These are phyloP conservation scores for Lepus oiostolus DNA, from an alignment of 2,797 vertebrate genomes.

Conservation along the genomic window DNA sequence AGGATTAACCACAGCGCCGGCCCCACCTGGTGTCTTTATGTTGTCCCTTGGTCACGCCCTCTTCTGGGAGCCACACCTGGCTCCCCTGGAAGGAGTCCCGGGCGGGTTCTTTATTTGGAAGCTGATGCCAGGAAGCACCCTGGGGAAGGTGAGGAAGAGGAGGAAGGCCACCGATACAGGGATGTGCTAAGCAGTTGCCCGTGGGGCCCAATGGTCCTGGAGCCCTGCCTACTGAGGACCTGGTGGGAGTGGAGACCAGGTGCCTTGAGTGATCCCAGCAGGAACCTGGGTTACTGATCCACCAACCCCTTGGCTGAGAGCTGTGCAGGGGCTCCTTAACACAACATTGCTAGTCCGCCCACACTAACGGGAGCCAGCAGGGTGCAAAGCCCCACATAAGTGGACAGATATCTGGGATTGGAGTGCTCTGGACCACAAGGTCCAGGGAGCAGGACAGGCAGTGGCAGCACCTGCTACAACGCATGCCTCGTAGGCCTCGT, in stretches of 20 bases:
- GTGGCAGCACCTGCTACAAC: neutral
- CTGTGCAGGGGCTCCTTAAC: too few relatives aligned
- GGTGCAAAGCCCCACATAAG: neutral
- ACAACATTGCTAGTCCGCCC: neutral
- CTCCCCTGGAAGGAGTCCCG: neutral
- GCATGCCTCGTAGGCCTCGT: neutral
- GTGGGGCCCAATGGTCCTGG: neutral
- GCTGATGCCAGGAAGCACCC: neutral
- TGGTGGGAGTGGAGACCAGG: neutral
- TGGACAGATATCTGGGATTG: neutral
- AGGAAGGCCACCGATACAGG: neutral
- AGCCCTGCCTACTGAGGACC: neutral
- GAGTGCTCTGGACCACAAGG: accelerated
- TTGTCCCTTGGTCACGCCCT: too few relatives aligned
- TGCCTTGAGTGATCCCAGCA: neutral
- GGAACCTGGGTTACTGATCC: neutral
- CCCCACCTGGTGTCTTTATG: too few relatives aligned
- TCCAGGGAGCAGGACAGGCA: accelerated
- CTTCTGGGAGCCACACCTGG: neutral
- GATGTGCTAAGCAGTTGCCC: neutral
- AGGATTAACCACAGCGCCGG: too few relatives aligned
- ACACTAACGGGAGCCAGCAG: neutral
- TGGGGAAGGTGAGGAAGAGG: neutral
- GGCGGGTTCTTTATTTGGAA: neutral
- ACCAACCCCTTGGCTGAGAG: neutral